Evolutionary conservation across 2,113 vertebrate species (phyloP).

Genomic region (Anser brachyrhynchus): DNA sequence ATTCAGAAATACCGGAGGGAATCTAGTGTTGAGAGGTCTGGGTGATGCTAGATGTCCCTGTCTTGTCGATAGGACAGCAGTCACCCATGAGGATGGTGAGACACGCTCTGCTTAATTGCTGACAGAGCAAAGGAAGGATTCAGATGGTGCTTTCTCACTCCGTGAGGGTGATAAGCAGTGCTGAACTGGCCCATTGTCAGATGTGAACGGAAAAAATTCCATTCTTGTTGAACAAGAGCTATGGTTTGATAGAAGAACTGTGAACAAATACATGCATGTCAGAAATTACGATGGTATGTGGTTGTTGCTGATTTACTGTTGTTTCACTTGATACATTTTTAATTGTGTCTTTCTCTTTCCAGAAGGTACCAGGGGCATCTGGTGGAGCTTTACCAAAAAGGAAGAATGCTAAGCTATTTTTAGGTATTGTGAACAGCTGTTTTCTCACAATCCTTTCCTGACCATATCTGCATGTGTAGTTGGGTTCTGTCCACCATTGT

Average conservation of each 20-base stretch:
- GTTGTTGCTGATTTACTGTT: neutral
- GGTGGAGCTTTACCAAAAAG: conserved; percentile 90
- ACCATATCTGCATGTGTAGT: conserved; percentile 26
- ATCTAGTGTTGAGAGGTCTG: neutral
- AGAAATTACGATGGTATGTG: neutral
- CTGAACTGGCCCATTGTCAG: neutral
- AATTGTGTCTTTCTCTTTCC: conserved; percentile 74
- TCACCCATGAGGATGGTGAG: neutral
- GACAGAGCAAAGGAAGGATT: neutral
- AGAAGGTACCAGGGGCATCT: conserved; percentile 95
- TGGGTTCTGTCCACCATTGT: conserved; percentile 14
- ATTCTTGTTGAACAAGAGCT: neutral
- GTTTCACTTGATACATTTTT: conserved; percentile 33
- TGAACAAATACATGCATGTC: neutral
- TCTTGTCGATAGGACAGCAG: neutral
- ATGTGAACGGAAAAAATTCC: neutral
- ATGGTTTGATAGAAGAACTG: neutral
- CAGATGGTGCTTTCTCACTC: neutral
- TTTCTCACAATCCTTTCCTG: conserved; percentile 47
- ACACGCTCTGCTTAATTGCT: neutral
- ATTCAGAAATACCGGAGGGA: neutral
- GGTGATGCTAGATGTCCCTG: neutral
- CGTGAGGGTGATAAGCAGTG: fast-evolving
- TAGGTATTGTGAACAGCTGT: conserved; percentile 81
- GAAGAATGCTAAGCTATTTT: conserved; percentile 93